Conservation (phyloP, 2,888 invertebrate genomes). For the Nemotelus nigrinus region DNA sequence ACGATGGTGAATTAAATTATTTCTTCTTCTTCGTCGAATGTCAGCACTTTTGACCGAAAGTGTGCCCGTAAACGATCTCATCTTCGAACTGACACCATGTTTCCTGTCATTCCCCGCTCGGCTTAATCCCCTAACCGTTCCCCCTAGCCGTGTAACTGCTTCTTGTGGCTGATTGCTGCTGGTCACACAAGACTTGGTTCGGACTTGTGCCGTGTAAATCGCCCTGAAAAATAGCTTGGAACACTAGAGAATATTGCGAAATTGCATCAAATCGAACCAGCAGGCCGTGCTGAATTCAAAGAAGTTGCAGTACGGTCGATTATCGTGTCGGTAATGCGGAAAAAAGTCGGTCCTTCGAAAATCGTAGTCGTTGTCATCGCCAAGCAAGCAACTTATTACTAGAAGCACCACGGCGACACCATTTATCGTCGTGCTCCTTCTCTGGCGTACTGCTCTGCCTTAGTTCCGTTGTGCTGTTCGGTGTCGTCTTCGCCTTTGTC, state of each 20-base stretch:
- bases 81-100: conserved; percentile 9
- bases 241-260: not conserved
- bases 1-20: too few species aligned
- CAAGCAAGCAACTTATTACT: conserved; percentile 34
- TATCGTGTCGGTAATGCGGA: not conserved
- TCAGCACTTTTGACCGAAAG: not conserved
- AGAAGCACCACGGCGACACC: conserved; percentile 18
- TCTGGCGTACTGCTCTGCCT: conserved; percentile 22
- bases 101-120: not conserved
- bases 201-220: conserved; percentile 15
- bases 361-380: conserved; percentile 19
- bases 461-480: conserved; percentile 1
- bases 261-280: not conserved
- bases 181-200: conserved; percentile 24
- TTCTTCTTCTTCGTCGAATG: not conserved
- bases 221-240: not conserved
- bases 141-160: not conserved
- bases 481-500: not conserved
- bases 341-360: not conserved
- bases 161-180: not conserved
- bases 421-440: conserved; percentile 33
- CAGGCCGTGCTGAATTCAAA: conserved; percentile 27
- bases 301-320: conserved; percentile 24
- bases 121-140: too few species aligned
- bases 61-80: conserved; percentile 2